Evolutionary conservation across 2,113 vertebrate species (phyloP), one percentile per base, ranked within the genome.

Genomic region (Thamnophis sirtalis): DNA sequence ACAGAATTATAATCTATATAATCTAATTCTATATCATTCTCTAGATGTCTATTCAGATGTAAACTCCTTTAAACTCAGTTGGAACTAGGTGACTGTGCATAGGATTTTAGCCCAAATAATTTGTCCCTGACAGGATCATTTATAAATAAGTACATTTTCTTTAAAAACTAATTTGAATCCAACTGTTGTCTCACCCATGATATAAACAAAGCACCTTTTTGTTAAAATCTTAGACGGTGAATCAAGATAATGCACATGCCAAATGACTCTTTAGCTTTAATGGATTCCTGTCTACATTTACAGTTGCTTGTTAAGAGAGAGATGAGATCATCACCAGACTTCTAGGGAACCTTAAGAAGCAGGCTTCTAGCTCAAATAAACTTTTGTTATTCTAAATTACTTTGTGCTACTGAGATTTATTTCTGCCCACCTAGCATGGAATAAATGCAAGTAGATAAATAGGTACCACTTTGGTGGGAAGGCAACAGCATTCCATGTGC

Each of bases 151-250:
- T 89, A 94, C 93, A 93, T 60, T 93, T 93, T 50, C 93, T 95
- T 96, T 92, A 95, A 94, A 87, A 91, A 56, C 10, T 94, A 94
- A 97, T 97, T 96, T 96, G 93, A 95, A 96, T 96, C 91, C 95
- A 96, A 96, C 93, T 80, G 43, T 88, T 84, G 92, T 80, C 87
- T 96, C 95, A 50, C 92, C 95, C 63, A 51, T 95, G 91, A 97
- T 97, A 95, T 94, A 96, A 96, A 96, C 94, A 96, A 96, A 96
- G 38, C 48, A 84, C 89, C 33, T 38, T 96, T 91, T 92, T 95
- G 91, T 80, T 80, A 92, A 96, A 93, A 89, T 84, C 94, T 92
- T 92, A 58, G n/a, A 92, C 60, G 87, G 90, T 94, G 91, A 96
- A 96, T 96, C 95, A 95, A 96, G 93, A 93, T 95, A 96, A 97